phyloP scores from a whole-genome alignment of 2,888 invertebrate genomes.

The Stenotaenia linearis region DNA sequence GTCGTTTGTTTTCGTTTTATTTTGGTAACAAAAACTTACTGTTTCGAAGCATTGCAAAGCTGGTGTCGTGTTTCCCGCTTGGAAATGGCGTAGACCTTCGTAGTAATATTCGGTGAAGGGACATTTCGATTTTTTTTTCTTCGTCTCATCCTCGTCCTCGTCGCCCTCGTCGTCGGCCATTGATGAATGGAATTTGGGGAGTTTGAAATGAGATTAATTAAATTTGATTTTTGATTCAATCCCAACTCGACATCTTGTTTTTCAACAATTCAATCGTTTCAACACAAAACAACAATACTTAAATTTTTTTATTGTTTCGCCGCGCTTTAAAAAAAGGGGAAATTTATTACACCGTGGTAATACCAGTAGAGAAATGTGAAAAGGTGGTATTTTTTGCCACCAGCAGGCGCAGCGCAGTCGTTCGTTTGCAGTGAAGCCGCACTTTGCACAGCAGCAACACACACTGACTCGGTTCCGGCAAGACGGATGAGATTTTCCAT shows the following conservation, averaged over 20 bases:
- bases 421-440: neutral
- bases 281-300: no score
- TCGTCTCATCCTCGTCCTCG: neutral
- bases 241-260: neutral
- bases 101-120: constrained; percentile 13
- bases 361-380: neutral
- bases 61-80: neutral
- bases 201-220: neutral
- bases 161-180: neutral
- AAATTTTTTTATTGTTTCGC: no score
- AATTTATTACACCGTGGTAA: no score
- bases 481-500: neutral
- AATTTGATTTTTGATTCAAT: neutral
- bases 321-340: no score
- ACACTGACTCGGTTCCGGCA: neutral
- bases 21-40: neutral
- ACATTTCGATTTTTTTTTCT: constrained; percentile 20
- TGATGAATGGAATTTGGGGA: no score
- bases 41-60: neutral
- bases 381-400: neutral
- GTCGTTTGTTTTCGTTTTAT: no score
- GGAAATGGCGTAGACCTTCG: constrained; percentile 6
- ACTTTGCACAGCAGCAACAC: neutral
- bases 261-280: neutral
- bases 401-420: neutral